Evolutionary conservation across 2,113 vertebrate genomes (phyloP), one percentile per base, ranked within the genome.

Genomic region (Heterocephalus glaber): DNA sequence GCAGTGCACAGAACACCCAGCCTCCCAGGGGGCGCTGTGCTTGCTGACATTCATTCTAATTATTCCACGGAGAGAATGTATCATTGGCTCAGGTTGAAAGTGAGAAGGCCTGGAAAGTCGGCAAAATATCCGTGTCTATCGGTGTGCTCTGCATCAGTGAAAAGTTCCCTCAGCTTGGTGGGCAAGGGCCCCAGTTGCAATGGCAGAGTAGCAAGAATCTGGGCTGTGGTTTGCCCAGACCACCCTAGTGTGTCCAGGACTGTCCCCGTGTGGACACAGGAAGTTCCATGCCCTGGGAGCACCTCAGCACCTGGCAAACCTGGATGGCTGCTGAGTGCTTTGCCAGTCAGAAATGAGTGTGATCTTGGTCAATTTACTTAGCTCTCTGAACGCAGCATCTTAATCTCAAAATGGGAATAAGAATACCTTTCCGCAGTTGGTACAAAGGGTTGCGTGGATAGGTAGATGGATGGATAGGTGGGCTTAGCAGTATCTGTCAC

Each of bases 61-160:
- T 54, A 2, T 35, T 60, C 63, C 41, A 79, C 63, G 44, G 26
- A 84, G 56, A 58, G 85, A 79, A 44, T 68, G 26, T 94, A 84
- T 56, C 61, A 28, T 47, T 86, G 82, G 44, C 47, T 56, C 66
- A 80, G 26, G 35, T 72, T 26, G 91, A 52, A 49, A 72, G 26
- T 91, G 47, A 95, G 7, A 90, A 96, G 60, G 33, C 44, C 70
- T 84, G 33, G 76, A 66, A 84, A 66, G 3, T 52, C 74, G 33
- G 58, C 54, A 92, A 60, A 47, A 6, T 33, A 79, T 41, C 80
- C 72, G 80, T 44, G 11, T 20, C 72, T 88, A 4, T n/a, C 60
- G 61, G 28, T 49, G 1, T 33, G 7, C 65, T 68, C 61, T 52
- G 14, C 47, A 33, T 52, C 89, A 92, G n/a, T 91, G 52, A 92